A percentile compares a stretch with the other conserved stretches of the same genome.
These are phyloP conservation scores for Mimachlamys varia DNA, from an alignment of 2,888 invertebrate species.

Conservation along the genomic window DNA sequence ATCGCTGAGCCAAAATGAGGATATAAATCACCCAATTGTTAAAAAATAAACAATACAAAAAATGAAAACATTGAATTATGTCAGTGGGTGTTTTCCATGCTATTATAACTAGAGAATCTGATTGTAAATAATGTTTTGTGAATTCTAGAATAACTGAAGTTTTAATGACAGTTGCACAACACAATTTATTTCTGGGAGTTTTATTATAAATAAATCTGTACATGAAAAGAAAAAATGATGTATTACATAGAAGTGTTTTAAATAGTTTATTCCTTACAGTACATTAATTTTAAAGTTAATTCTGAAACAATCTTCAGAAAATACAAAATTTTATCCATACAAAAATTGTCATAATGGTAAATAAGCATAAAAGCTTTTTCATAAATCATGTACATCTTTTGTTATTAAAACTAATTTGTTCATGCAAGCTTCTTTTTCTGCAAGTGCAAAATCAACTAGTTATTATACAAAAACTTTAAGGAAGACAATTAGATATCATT, in stretches of 20 bases:
- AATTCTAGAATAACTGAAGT: neutral
- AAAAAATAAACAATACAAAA: neutral
- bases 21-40: slow-evolving; percentile 10
- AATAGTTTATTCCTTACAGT: neutral
- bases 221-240: neutral
- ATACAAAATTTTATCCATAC: too few species aligned
- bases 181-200: neutral
- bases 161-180: neutral
- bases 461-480: too few species aligned
- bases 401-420: too few species aligned
- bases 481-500: too few species aligned
- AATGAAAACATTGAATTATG: neutral
- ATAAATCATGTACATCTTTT: too few species aligned
- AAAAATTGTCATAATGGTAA: too few species aligned
- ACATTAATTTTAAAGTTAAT: neutral
- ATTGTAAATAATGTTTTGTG: neutral
- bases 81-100: neutral
- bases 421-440: too few species aligned
- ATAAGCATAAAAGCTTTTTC: too few species aligned
- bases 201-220: neutral
- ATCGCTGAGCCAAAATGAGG: neutral
- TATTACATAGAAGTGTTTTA: neutral
- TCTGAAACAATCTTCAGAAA: neutral
- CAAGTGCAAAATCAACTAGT: too few species aligned
- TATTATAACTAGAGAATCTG: neutral